Evolutionary conservation across 1,140 invertebrate genomes (phyloP).

Genomic region (Archivesica marissinica): DNA sequence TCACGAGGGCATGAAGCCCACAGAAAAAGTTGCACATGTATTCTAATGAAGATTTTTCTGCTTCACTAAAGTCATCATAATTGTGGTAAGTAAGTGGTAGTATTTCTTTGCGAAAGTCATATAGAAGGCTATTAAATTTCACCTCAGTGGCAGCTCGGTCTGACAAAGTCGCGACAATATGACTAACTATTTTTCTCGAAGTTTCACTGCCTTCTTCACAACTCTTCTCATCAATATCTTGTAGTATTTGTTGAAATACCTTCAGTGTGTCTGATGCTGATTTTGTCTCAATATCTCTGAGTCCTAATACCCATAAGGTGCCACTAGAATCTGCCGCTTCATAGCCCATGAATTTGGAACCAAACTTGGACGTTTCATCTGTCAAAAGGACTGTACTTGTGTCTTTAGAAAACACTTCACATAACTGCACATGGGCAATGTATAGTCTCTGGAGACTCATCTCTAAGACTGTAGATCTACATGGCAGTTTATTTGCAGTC

Average conservation of each 20-base stretch:
- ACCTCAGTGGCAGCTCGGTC: conserved; percentile 30
- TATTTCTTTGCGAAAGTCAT: conserved; percentile 7
- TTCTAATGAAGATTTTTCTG: neutral
- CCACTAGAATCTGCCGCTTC: conserved; percentile 42
- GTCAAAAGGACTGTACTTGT: conserved; percentile 26
- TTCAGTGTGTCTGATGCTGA: neutral
- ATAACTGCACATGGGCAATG: conserved; percentile 22
- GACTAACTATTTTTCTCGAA: neutral
- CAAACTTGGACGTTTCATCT: conserved; percentile 44
- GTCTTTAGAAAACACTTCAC: conserved; percentile 15
- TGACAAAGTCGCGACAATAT: conserved; percentile 20
- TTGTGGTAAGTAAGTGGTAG: neutral
- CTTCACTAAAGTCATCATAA: neutral
- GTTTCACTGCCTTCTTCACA: neutral
- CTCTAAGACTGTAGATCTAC: neutral
- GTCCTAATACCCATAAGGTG: conserved; percentile 23
- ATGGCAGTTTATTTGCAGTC: conserved; percentile 4
- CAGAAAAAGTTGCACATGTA: conserved; percentile 8
- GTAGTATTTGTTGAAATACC: conserved; percentile 36
- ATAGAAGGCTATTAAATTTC: conserved; percentile 24
- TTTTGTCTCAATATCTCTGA: conserved; percentile 38
- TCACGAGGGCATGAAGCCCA: neutral
- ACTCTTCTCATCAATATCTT: conserved; percentile 34
- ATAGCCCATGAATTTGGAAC: conserved; percentile 31
- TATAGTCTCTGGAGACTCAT: conserved; percentile 30